Conservation (phyloP, 2,888 invertebrate species). For the Sialis lutaria region DNA sequence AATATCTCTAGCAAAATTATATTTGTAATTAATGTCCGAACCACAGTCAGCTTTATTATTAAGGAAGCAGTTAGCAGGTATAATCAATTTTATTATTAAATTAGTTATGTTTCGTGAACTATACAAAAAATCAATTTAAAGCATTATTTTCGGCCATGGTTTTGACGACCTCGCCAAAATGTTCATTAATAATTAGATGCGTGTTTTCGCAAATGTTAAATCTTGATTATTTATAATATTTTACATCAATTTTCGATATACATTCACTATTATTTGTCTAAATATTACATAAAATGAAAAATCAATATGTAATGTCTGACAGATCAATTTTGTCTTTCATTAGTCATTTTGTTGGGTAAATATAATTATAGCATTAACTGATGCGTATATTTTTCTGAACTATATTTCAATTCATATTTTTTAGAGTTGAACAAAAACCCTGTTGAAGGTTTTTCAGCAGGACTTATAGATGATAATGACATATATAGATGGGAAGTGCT, state of each 20-base stretch:
- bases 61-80: slow-evolving; percentile 91
- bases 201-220: too few species aligned
- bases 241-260: too few species aligned
- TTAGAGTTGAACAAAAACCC: slow-evolving; percentile 97
- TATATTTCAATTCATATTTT: slow-evolving; percentile 20
- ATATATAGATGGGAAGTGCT: slow-evolving; percentile 99
- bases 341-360: too few species aligned
- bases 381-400: slow-evolving; percentile 8
- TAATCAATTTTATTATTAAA: slow-evolving; percentile 6
- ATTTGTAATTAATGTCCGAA: slow-evolving; percentile 85
- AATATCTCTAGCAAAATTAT: slow-evolving; percentile 56
- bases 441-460: slow-evolving; percentile 99
- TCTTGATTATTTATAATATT: too few species aligned
- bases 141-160: slow-evolving; percentile 15
- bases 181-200: too few species aligned
- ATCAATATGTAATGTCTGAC: too few species aligned
- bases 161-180: slow-evolving; percentile 26
- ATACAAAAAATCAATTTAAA: slow-evolving; percentile 10
- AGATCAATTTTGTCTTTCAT: too few species aligned
- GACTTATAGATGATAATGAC: slow-evolving; percentile 98
- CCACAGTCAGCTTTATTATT: slow-evolving; percentile 88
- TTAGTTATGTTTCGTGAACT: slow-evolving; percentile 16
- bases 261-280: too few species aligned
- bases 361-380: neutral
- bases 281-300: too few species aligned